Evolutionary conservation across 2,113 vertebrate genomes (phyloP).

Genomic region (Crotalus viridis): DNA sequence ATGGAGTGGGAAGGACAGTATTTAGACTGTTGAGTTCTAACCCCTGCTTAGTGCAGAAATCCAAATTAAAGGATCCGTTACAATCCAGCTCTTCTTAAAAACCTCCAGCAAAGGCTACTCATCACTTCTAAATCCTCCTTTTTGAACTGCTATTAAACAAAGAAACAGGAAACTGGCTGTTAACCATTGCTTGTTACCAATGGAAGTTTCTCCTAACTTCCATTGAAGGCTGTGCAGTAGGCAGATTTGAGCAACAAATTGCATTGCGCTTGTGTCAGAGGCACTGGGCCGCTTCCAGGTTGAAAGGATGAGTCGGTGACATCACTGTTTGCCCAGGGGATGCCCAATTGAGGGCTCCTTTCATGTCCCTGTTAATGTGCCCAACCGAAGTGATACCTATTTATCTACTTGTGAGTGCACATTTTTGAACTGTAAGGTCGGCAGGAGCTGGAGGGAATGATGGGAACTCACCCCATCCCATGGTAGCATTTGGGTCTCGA

Average conservation of each 20-base stretch:
- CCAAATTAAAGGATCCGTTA: not conserved
- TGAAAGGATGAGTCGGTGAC: not conserved
- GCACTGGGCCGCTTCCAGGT: not conserved
- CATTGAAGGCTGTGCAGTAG: not conserved
- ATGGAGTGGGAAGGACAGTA: not conserved
- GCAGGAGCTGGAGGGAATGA: not conserved
- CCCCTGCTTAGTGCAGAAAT: not conserved
- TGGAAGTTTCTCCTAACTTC: not conserved
- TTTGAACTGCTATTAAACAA: not conserved
- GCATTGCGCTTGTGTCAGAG: not conserved
- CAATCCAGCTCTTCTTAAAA: not conserved
- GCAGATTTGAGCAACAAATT: not conserved
- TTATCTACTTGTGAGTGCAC: not conserved
- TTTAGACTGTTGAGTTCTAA: not conserved
- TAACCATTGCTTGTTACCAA: not conserved
- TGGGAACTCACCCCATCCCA: not conserved
- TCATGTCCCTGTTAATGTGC: not conserved
- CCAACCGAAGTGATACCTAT: not conserved
- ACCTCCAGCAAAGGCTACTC: not conserved
- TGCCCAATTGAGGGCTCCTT: not conserved
- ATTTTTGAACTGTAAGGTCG: not conserved
- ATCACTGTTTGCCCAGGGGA: not conserved
- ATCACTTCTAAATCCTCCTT: not conserved
- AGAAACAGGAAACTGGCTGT: not conserved
- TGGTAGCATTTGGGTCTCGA: not conserved